Base-by-base conservation (phyloP, 2,113 vertebrate genomes). In the Pholis gunnellus region DNA sequence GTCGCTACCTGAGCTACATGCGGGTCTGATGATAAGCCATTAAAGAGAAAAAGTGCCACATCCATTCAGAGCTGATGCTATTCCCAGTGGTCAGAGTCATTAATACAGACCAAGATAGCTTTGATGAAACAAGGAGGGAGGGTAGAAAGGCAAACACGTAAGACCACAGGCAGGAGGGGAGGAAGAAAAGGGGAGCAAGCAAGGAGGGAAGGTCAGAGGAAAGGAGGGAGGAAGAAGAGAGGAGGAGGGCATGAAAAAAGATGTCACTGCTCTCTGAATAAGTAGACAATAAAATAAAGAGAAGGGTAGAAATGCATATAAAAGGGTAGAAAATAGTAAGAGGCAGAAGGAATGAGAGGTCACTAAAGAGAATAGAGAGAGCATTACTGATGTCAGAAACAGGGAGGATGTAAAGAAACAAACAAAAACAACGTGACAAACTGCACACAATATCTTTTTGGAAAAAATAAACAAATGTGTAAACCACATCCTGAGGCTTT, bases 41-140 rank as follows among this genome's bases (percentile, higher is more conserved):
- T 89, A 93, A 89, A 89, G 81, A 88, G 86, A 90, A 91, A 85
- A 87, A 90, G 87, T 87, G 76, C 40, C 83, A 85, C 82, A 89
- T 85, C 79, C 70, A 89, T 90, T 89, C 72, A 87, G 57, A 69
- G 79, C 57, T 29, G 66, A 64, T 65, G 70, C 69, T 89, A 83
- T 87, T 90, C 84, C 80, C 75, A 77, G 34, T 86, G 85, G 84
- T 88, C 79, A 79, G 17, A 78, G 84, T 72, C 84, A 87, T 81
- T 90, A 85, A 89, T 84, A 89, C 67, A 76, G 75, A 25, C 72
- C 57, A 61, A 83, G 88, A 79, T 69, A 76, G 78, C 75, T 73
- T 84, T 87, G 48, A 61, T 79, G 78, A 80, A 76, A 83, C 54
- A 60, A 87, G 57, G 83, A 82, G 40, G 13, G 75, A 38, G 69